Conservation (phyloP, 2,888 invertebrate species). For the Agrypnus murinus region DNA sequence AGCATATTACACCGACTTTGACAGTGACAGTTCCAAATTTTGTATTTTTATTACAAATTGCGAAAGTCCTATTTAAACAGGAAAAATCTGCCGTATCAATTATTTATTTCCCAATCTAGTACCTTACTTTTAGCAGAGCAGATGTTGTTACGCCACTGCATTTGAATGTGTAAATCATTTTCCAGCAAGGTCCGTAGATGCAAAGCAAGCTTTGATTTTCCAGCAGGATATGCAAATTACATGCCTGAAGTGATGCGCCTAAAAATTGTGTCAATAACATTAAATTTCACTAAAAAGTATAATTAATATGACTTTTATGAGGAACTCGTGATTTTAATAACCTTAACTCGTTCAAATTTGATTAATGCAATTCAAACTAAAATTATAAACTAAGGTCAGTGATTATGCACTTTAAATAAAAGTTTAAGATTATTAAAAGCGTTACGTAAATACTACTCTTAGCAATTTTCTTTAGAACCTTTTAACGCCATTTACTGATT, state of each 20-base stretch:
- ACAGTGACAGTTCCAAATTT: no score
- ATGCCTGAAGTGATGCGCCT: not conserved
- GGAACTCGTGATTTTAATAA: conserved; percentile 35
- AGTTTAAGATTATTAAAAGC: not conserved
- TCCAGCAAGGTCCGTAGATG: conserved; percentile 12
- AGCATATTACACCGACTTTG: no score
- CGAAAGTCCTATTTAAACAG: no score
- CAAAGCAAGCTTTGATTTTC: no score
- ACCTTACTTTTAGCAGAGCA: no score
- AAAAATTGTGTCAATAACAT: conserved; percentile 42
- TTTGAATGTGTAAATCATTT: no score
- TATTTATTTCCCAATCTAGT: no score
- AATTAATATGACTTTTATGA: conserved; percentile 32
- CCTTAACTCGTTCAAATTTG: conserved; percentile 39
- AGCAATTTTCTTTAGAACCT: not conserved
- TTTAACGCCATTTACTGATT: no score
- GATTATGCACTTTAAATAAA: conserved; percentile 9
- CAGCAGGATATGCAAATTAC: conserved; percentile 21
- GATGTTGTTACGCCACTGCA: no score
- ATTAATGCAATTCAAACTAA: conserved; percentile 24
- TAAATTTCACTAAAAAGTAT: conserved; percentile 24
- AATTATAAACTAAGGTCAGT: conserved; percentile 28
- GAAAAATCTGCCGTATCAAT: no score
- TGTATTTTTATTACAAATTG: no score
- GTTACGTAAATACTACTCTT: conserved; percentile 8